These are phyloP conservation scores for Dasyprocta punctata DNA, from an alignment of 2,113 vertebrate species.

Conservation along the genomic window DNA sequence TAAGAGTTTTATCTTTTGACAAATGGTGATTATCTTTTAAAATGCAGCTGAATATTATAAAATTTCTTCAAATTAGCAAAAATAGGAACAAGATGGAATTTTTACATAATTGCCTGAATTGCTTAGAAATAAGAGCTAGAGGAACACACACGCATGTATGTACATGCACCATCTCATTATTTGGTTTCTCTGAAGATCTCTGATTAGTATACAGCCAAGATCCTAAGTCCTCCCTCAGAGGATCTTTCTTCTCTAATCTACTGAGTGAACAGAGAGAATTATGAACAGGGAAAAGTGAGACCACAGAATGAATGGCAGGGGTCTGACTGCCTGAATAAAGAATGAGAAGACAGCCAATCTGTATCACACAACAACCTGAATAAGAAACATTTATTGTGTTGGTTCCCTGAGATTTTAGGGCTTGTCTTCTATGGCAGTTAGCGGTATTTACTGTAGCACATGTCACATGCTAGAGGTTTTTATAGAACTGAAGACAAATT, in stretches of 20 bases:
- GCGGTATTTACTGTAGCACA: not conserved
- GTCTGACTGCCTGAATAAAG: not conserved
- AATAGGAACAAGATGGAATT: not conserved
- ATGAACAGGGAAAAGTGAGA: not conserved
- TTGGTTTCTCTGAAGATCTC: not conserved
- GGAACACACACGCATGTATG: too few relatives aligned
- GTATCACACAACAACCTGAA: not conserved
- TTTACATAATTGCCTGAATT: not conserved
- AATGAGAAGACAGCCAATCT: not conserved
- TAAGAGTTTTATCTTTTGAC: slow-evolving; percentile 30
- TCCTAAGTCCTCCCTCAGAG: not conserved
- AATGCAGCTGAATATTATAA: slow-evolving; percentile 17
- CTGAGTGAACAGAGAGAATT: not conserved
- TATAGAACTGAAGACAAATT: slow-evolving; percentile 16
- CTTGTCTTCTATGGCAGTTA: not conserved
- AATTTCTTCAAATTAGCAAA: slow-evolving; percentile 46
- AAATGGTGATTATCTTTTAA: slow-evolving; percentile 54
- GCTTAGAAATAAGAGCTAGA: not conserved
- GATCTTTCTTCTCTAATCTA: not conserved
- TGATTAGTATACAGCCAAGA: not conserved
- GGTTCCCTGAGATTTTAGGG: not conserved
- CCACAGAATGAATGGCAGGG: not conserved
- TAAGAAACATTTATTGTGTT: not conserved
- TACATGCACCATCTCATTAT: not conserved
- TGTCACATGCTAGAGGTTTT: not conserved